Evolutionary conservation across 2,113 vertebrate genomes (phyloP).

Genomic region (Nothoprocta perdicaria): DNA sequence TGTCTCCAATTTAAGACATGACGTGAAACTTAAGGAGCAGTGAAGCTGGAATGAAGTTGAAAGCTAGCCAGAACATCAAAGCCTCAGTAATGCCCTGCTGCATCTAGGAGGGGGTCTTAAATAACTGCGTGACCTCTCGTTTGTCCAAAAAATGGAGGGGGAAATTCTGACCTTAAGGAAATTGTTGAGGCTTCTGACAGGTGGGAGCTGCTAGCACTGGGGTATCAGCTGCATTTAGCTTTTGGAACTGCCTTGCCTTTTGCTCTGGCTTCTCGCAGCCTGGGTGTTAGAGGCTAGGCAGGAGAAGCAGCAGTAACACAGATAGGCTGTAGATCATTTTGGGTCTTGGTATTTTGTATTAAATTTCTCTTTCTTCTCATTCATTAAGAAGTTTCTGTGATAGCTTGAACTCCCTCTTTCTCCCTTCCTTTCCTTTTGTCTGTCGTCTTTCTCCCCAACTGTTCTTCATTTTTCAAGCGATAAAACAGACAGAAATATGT

Average conservation of each 20-base stretch:
- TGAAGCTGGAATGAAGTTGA: background rate
- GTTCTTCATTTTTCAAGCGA: constrained; percentile 43
- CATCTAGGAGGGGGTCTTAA: background rate
- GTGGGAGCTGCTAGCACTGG: background rate
- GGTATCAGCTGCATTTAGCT: background rate
- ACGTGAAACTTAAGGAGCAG: background rate
- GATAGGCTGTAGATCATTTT: background rate
- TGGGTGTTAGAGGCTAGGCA: background rate
- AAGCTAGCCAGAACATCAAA: background rate
- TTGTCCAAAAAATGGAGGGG: background rate
- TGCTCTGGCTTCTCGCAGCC: background rate
- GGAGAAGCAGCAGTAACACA: background rate
- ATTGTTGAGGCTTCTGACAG: fast-evolving
- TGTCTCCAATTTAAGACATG: background rate
- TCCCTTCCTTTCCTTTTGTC: background rate
- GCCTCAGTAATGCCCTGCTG: fast-evolving
- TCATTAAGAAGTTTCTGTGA: background rate
- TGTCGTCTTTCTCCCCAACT: background rate
- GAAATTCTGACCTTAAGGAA: background rate
- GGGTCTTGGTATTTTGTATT: background rate
- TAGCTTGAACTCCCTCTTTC: background rate
- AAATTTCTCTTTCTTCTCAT: background rate
- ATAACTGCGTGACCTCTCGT: background rate
- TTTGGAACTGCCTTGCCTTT: background rate
- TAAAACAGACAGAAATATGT: constrained; percentile 47